Evolutionary conservation across 2,888 invertebrate genomes (phyloP), one percentile per base, ranked within the genome.

Genomic region (Pandemis cinnamomeana): DNA sequence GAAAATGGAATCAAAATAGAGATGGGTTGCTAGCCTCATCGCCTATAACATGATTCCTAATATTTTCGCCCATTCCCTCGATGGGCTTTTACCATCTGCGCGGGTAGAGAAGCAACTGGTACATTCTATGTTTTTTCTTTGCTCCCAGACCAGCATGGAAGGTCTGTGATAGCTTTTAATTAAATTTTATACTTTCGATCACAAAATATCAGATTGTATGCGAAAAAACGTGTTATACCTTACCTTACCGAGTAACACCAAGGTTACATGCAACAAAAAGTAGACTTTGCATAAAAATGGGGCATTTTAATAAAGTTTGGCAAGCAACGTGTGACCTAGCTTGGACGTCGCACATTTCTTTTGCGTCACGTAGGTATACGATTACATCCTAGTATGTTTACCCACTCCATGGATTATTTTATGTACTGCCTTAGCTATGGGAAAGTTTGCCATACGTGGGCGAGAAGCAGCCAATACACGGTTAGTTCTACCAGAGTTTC

Each of bases 321-420:
- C 48, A 61, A 71, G 46, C 51, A 42, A 44, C 61, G 44, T 41
- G 15, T 42, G 66, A 36, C 42, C 64, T 63, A 48, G 42, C 41
- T 46, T 42, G 48, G 69, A 27, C 51, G 64, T n/a, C 46, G 27
- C 5, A 61, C 66, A 15, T 64, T 64, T 58, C 58, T 15, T 60
- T 70, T 70, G 60, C 73, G 73, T 73, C 73, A 73, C 36, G 11
- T 10, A 15, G 36, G 67, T 64, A 48, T 64, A 60, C 64, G 69
- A 60, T 70, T 73, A 70, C 60, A 63, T 27, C 64, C 69, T 69
- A 73, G 73, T 60, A 69, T 73, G 73, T 73, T 73, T 66, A 73
- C 69, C 69, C 63, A 58, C 64, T 44, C 63, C 60, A 69, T 75
- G 69, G 75, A 75, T 75, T 75, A 66, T 64, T 69, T 64, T 69